Evolutionary conservation across 1,140 invertebrate genomes (phyloP).

Genomic region (Hyles vespertilio): DNA sequence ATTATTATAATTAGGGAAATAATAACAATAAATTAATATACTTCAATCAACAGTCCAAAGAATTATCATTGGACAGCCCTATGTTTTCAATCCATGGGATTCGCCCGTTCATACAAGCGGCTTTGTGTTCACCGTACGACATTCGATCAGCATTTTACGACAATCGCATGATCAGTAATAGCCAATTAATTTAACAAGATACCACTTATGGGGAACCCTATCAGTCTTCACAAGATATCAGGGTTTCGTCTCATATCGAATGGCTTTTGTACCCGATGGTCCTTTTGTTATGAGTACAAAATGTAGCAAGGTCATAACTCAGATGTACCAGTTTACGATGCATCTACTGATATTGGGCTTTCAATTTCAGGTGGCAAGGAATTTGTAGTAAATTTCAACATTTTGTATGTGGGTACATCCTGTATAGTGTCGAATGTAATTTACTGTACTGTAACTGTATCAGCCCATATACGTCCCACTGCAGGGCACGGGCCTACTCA

Average conservation of each 20-base stretch:
- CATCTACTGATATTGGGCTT: conserved; percentile 27
- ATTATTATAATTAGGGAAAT: no score
- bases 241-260: conserved; percentile 24
- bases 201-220: conserved; percentile 26
- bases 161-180: conserved; percentile 21
- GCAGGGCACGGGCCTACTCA: no score
- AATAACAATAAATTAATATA: no score
- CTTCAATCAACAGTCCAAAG: no score
- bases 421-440: no score
- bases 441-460: no score
- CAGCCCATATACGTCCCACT: no score
- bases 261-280: conserved; percentile 36
- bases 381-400: background rate
- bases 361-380: conserved; percentile 9
- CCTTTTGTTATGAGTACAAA: conserved; percentile 36
- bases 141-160: conserved; percentile 24
- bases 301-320: conserved; percentile 34
- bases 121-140: conserved; percentile 17
- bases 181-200: conserved; percentile 26
- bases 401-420: no score
- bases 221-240: conserved; percentile 6
- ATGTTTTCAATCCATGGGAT: no score
- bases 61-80: no score
- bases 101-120: background rate
- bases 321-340: conserved; percentile 39